These are phyloP conservation scores for Unio pictorum DNA, from an alignment of 2,888 invertebrate species.

Conservation along the genomic window DNA sequence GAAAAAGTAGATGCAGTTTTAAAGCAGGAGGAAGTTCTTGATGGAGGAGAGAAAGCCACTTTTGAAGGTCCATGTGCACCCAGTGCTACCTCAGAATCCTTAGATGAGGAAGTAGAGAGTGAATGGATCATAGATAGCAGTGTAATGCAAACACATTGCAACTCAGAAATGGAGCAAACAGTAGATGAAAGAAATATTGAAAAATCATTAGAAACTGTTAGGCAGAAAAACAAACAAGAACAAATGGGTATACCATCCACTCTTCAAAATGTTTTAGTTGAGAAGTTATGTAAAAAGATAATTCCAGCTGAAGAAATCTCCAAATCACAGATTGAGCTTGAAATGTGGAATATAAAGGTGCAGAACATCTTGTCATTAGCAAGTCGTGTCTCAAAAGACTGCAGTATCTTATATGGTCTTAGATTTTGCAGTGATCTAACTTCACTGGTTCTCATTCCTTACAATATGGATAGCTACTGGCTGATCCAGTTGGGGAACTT, in stretches of 20 bases:
- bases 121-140: no score
- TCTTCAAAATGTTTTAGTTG: constrained; percentile 13
- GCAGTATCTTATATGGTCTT: constrained; percentile 6
- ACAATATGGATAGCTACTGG: constrained; percentile 6
- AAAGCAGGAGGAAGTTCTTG: no score
- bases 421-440: constrained; percentile 12
- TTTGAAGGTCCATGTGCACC: no score
- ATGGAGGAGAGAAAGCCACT: no score
- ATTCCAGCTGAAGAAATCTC: constrained; percentile 7
- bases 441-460: not conserved
- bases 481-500: no score
- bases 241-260: not conserved
- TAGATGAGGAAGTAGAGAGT: no score
- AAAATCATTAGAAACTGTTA: no score
- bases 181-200: no score
- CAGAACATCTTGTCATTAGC: constrained; percentile 5
- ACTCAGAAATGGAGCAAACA: no score
- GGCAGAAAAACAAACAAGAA: not conserved
- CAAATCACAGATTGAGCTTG: not conserved
- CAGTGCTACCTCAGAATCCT: no score
- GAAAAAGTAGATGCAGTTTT: no score
- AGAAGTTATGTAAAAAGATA: constrained; percentile 11
- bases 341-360: constrained; percentile 8
- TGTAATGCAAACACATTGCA: no score
- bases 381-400: constrained; percentile 3